Conservation (phyloP, 1,140 invertebrate genomes). For the Procambarus clarkii region DNA sequence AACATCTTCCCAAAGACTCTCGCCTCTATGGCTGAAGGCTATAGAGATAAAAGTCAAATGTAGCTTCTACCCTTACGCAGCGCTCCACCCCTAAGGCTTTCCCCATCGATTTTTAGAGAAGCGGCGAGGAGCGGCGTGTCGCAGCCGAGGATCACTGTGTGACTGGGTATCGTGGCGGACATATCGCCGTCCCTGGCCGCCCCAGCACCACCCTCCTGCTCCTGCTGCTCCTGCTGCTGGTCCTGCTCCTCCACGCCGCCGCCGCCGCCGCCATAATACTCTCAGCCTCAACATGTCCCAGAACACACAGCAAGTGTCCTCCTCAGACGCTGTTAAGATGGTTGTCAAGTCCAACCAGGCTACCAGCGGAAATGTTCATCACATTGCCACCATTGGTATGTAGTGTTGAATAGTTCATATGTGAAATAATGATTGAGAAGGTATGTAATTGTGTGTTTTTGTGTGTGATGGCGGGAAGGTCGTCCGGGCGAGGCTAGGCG, state of each 20-base stretch:
- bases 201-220: not conserved
- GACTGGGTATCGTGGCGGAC: not conserved
- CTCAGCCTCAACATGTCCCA: conserved; percentile 27
- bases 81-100: conserved; percentile 53
- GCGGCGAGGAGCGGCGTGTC: conserved; percentile 26
- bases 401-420: not conserved
- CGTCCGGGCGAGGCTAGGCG: conserved; percentile 43
- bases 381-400: conserved; percentile 65
- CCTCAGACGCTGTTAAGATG: conserved; percentile 61
- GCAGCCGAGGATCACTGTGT: conserved; percentile 25
- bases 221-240: not conserved
- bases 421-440: not conserved
- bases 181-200: not conserved
- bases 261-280: not conserved
- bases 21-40: not conserved
- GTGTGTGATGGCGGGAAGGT: not conserved
- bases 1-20: not conserved
- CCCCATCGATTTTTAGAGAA: conserved; percentile 54
- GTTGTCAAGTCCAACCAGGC: conserved; percentile 65
- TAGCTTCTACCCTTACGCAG: not conserved
- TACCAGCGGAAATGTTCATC: conserved; percentile 52
- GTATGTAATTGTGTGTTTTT: not conserved
- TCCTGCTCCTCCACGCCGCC: not conserved
- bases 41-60: conserved; percentile 34
- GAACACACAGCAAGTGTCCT: conserved; percentile 52